Evolutionary conservation across 23 tunicate genomes (phyloP), one percentile per base, ranked within the genome.

Genomic region (Trididemnum clinides): DNA sequence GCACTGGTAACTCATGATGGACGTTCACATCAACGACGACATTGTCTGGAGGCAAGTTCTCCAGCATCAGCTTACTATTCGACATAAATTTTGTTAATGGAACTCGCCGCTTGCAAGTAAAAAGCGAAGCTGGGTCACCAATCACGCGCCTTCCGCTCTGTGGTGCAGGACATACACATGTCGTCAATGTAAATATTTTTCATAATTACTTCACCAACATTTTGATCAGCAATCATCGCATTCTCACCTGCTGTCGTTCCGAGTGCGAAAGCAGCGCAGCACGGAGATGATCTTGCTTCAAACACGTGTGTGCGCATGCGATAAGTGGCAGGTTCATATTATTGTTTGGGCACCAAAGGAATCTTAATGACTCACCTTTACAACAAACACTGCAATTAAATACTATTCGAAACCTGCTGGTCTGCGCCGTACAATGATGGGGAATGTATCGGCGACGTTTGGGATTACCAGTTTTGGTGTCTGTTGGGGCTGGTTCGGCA

Each of bases 241-340:
- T 69, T 69, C 12, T 69, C 76, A 7, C 2, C 37, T 32, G 37
- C 76, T 5, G 35, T 69, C 38, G 7, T 69, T 33, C 76, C 7
- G 6, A 69, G 76, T 3, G 76, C 76, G 32, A 29, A 69, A 5
- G 76, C 76, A 30, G 76, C 76, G 21, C 76, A 69, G 38, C 21
- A 29, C 6, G 76, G 76, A 4, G 76, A 69, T 4, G 37, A 69
- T 33, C 21, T 69, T 28, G 76, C 76, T 32, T 37, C 76, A 38
- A 69, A 69, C 10, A 69, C 76, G 21, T 69, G 76, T 29, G 76
- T 69, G 12, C 39, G 76, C 76, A 69, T 69, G 37, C 76, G 38
- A 32, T 32, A 69, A 21, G 18, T n/a, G 10, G 12, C 21, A 4
- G 12, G 21, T 32, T 30, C 37, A 28, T 5, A 21, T 69, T 6